Evolutionary conservation across 2,888 invertebrate genomes (phyloP), one percentile per base, ranked within the genome.

Genomic region (Ariolimax columbianus): DNA sequence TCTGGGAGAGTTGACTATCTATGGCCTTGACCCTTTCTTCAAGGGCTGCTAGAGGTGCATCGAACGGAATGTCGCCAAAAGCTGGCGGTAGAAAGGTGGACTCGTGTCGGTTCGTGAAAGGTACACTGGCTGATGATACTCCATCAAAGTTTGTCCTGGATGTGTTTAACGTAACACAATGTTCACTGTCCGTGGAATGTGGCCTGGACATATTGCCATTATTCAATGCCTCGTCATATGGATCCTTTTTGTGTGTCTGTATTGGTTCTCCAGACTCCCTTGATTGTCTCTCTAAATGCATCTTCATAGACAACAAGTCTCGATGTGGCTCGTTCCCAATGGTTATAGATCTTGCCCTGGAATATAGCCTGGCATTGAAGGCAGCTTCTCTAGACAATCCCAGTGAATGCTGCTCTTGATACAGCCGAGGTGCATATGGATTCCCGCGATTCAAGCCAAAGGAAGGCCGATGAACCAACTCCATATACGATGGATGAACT

Each of bases 11-110:
- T 23, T 90, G 89, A 79, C 89, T 90, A 78, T 91, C 90, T 93
- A 97, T 96, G 89, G 96, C 96, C 94, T 96, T 96, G 89, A 96
- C 96, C 94, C 97, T 96, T 94, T 96, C 96, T 94, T 97, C 97
- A 92, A 97, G 95, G 89, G 96, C 96, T 91, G 96, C 96, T 91
- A 97, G 95, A 88, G 96, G 97, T 89, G 97, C 96, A 90, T 97
- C 96, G 94, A 73, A 77, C 19, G 85, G 77, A 2, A 70, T 43
- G 36, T 84, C 80, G 6, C 82, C 77, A n/a, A 83, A 84, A 1
- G 82, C 73, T 36, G 80, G 77, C 0, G 85, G 81, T 38, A 81
- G 40, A 66, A 81, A 75, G 3, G 81, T 19, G 30, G 75, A 78
- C 63, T 78, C 85, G 9, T 66, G 81, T 30, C 86, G 79, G 3